These are phyloP conservation scores for Sardina pilchardus DNA, from an alignment of 2,113 vertebrate genomes.

Conservation along the genomic window DNA sequence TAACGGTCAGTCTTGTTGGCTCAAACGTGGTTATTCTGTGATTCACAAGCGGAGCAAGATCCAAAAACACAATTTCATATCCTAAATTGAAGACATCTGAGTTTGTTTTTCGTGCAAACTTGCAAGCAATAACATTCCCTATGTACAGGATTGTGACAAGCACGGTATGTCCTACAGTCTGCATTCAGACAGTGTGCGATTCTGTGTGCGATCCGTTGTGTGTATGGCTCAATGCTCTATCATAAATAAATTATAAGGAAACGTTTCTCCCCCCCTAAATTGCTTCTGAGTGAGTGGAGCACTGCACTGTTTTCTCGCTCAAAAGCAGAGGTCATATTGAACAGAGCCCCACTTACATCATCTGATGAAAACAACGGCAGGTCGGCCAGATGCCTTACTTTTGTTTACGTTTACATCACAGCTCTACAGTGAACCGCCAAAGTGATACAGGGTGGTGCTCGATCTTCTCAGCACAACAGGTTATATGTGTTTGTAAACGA, in stretches of 20 bases:
- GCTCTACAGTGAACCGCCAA: background rate
- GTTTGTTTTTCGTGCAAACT: background rate
- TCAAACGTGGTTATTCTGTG: background rate
- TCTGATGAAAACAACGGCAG: background rate
- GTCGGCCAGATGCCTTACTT: background rate
- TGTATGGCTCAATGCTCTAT: background rate
- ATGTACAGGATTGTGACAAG: background rate
- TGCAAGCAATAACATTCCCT: background rate
- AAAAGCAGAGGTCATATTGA: background rate
- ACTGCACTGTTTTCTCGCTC: too few species aligned
- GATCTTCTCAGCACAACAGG: background rate
- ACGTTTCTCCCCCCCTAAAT: background rate
- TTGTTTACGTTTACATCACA: background rate
- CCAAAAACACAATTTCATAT: background rate
- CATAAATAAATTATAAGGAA: background rate
- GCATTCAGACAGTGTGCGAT: background rate
- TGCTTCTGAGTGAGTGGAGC: background rate
- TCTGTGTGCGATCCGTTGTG: background rate
- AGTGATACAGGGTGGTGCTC: background rate
- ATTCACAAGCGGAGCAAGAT: background rate
- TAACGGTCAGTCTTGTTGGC: background rate
- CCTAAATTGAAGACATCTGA: background rate
- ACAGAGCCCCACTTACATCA: background rate
- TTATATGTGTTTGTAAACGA: background rate
- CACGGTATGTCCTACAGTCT: background rate